Evolutionary conservation across 2,888 invertebrate species (phyloP).

Genomic region (Pardosa pseudoannulata): DNA sequence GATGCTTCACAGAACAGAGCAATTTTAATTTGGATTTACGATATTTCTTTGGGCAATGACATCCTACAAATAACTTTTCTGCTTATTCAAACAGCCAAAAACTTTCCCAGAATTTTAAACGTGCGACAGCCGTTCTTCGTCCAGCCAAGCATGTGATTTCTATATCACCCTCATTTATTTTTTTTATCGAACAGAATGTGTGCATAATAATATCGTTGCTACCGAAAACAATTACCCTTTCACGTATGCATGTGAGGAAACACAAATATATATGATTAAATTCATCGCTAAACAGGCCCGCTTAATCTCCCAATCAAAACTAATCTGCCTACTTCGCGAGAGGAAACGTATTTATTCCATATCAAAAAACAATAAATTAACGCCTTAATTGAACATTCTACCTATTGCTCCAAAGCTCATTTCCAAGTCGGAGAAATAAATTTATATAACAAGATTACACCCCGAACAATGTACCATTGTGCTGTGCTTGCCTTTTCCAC

Average conservation of each 20-base stretch:
- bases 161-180: neutral
- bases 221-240: neutral
- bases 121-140: neutral
- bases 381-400: constrained; percentile 8
- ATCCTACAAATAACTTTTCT: neutral
- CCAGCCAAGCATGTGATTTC: neutral
- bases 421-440: constrained; percentile 11
- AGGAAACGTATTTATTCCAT: neutral
- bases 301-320: neutral
- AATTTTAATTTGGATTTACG: too few relatives aligned
- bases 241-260: too few relatives aligned
- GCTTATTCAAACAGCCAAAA: neutral
- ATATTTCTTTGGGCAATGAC: too few relatives aligned
- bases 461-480: constrained; percentile 4
- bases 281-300: neutral
- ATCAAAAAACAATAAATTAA: constrained; percentile 1
- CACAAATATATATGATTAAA: too few relatives aligned
- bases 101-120: neutral
- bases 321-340: neutral
- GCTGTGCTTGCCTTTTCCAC: neutral
- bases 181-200: too few relatives aligned
- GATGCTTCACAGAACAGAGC: too few relatives aligned
- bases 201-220: neutral
- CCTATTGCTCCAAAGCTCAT: neutral
- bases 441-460: neutral